Conservation (phyloP, 2,113 vertebrate species). For the Cichladusa arquata region DNA sequence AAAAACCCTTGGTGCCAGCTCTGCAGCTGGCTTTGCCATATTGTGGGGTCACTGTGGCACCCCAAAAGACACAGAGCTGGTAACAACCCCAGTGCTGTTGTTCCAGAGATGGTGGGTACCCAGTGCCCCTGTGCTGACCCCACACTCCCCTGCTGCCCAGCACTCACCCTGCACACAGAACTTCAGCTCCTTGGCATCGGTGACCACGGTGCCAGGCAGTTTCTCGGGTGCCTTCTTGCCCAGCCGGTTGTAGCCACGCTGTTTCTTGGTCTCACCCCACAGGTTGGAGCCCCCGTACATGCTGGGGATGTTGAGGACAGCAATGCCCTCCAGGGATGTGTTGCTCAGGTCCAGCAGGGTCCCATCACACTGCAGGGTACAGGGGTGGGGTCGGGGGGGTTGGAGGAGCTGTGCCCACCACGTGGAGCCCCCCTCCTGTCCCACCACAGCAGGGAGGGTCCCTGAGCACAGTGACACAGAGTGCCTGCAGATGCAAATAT, state of each 20-base stretch:
- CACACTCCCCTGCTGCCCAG: rapidly evolving
- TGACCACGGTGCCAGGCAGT: constrained; percentile 74
- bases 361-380: constrained; percentile 82
- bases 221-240: constrained; percentile 83
- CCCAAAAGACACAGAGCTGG: rapidly evolving
- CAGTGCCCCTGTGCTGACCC: not conserved
- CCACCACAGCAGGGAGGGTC: rapidly evolving
- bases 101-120: not conserved
- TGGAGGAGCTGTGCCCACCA: not conserved
- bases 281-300: constrained; percentile 96
- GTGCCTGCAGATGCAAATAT: not conserved
- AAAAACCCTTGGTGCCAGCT: not conserved
- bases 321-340: constrained; percentile 89
- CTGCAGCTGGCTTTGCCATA: not conserved
- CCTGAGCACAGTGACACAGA: not conserved
- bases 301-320: constrained; percentile 95
- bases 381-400: rapidly evolving
- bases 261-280: constrained; percentile 92
- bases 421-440: not conserved
- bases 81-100: rapidly evolving
- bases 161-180: constrained; percentile 91
- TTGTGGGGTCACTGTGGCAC: rapidly evolving
- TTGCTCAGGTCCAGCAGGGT: constrained; percentile 88
- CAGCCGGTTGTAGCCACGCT: constrained; percentile 85
- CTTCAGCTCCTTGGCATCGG: constrained; percentile 89